Conservation (phyloP, 2,797 vertebrate genomes). For the Melanotaenia trifasciata region DNA sequence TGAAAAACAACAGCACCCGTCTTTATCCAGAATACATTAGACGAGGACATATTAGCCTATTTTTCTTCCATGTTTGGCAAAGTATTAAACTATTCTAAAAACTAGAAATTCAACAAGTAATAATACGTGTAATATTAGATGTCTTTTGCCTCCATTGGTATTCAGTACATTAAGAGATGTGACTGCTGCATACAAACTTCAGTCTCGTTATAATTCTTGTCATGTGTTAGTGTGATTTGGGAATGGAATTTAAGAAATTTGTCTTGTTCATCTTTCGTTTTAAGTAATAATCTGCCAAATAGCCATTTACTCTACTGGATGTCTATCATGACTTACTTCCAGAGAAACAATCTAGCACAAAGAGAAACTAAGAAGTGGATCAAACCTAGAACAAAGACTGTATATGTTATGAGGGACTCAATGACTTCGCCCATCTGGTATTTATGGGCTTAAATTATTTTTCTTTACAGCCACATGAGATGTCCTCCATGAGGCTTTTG, state of each 20-base stretch:
- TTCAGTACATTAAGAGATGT: not conserved
- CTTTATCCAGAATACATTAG: conserved; percentile 8
- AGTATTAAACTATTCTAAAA: not conserved
- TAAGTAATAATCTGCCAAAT: not conserved
- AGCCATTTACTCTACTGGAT: not conserved
- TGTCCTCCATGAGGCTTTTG: not conserved
- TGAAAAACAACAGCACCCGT: not conserved
- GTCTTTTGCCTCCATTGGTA: not conserved
- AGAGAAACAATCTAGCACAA: not conserved
- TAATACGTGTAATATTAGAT: not conserved
- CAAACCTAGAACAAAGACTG: not conserved
- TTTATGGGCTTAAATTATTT: not conserved
- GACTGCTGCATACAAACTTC: not conserved
- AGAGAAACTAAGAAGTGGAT: not conserved
- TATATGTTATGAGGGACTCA: not conserved
- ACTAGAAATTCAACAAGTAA: not conserved
- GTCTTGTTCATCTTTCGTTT: not conserved
- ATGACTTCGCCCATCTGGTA: not conserved
- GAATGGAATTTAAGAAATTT: not conserved
- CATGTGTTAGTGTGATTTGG: not conserved
- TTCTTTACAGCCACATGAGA: not conserved
- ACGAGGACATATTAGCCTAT: conserved; percentile 6
- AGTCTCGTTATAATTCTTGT: not conserved
- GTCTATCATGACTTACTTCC: too few relatives aligned
- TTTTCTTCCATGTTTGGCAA: not conserved